phyloP scores from a whole-genome alignment of 2,888 invertebrate genomes.

The Agonopterix heracliana region DNA sequence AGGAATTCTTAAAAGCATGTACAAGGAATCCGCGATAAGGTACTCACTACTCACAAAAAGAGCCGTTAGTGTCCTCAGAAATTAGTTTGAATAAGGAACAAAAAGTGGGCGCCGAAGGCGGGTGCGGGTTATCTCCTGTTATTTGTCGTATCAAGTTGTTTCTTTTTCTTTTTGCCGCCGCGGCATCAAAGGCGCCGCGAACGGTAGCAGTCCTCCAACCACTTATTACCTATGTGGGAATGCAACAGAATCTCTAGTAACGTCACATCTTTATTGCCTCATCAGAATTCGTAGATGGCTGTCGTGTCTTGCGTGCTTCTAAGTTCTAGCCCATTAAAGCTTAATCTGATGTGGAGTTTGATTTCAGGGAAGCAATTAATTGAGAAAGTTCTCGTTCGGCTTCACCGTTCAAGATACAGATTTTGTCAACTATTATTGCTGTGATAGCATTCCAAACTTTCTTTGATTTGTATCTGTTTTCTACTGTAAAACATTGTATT shows the following conservation, averaged over 20 bases:
- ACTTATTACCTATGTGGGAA: slow-evolving; percentile 44
- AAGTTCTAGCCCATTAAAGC: slow-evolving; percentile 23
- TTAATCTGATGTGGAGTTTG: slow-evolving; percentile 28
- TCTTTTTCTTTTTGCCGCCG: slow-evolving; percentile 44
- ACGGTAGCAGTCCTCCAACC: slow-evolving; percentile 56
- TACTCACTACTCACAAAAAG: slow-evolving; percentile 21
- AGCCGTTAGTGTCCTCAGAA: slow-evolving; percentile 37
- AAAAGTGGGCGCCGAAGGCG: slow-evolving; percentile 56
- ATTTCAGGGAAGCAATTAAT: slow-evolving; percentile 46
- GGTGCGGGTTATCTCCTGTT: slow-evolving; percentile 61
- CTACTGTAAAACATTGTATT: too few relatives aligned
- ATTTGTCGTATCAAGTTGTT: slow-evolving; percentile 71
- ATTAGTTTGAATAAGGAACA: slow-evolving; percentile 52
- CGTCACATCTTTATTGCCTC: slow-evolving; percentile 50
- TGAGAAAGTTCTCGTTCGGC: slow-evolving; percentile 6
- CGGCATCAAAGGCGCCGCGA: slow-evolving; percentile 56
- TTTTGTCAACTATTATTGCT: too few relatives aligned
- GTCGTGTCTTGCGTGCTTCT: slow-evolving; percentile 21
- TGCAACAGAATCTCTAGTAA: slow-evolving; percentile 39
- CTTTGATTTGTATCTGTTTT: too few relatives aligned
- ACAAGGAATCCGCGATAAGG: slow-evolving; percentile 34
- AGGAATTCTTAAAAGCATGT: slow-evolving; percentile 1
- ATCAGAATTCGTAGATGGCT: slow-evolving; percentile 37
- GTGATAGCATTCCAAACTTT: too few relatives aligned
- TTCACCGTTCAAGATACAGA: background rate